phyloP scores from a whole-genome alignment of 92 coral and sea anemone species.

The Isaurus tuberculatus region DNA sequence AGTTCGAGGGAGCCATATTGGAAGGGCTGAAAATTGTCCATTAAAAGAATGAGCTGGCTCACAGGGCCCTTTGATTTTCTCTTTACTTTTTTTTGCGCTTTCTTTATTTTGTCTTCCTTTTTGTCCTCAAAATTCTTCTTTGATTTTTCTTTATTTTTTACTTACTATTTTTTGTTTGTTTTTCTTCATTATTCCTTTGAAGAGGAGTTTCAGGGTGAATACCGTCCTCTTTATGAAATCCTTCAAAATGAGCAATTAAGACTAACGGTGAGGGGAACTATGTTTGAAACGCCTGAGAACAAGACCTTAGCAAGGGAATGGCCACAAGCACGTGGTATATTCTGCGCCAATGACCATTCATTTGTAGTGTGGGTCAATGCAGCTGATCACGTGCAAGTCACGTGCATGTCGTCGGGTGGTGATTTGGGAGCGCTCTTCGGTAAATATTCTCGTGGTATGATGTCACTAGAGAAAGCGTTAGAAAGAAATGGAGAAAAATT shows the following conservation, averaged over 20 bases:
- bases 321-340: slow-evolving; percentile 90
- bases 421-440: slow-evolving; percentile 59
- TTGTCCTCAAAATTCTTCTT: too few species aligned
- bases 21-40: too few species aligned
- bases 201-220: slow-evolving; percentile 83
- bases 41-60: too few species aligned
- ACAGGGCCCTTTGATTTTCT: too few species aligned
- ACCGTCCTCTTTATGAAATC: slow-evolving; percentile 63
- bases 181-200: background rate
- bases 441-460: slow-evolving; percentile 67
- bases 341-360: slow-evolving; percentile 60
- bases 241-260: slow-evolving; percentile 52
- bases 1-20: too few species aligned
- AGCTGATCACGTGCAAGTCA: slow-evolving; percentile 75
- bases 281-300: slow-evolving; percentile 61
- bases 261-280: slow-evolving; percentile 40
- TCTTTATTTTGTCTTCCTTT: background rate
- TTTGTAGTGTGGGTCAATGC: slow-evolving; percentile 83
- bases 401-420: slow-evolving; percentile 59
- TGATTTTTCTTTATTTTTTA: background rate
- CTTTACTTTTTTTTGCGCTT: too few species aligned
- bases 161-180: background rate
- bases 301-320: slow-evolving; percentile 82
- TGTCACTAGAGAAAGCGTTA: slow-evolving; percentile 68
- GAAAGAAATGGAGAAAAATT: slow-evolving; percentile 71